A percentile compares a stretch with the other conserved stretches of the same genome.
Conservation (phyloP, 2,113 vertebrate species). For the Sclerurus mexicanus region DNA sequence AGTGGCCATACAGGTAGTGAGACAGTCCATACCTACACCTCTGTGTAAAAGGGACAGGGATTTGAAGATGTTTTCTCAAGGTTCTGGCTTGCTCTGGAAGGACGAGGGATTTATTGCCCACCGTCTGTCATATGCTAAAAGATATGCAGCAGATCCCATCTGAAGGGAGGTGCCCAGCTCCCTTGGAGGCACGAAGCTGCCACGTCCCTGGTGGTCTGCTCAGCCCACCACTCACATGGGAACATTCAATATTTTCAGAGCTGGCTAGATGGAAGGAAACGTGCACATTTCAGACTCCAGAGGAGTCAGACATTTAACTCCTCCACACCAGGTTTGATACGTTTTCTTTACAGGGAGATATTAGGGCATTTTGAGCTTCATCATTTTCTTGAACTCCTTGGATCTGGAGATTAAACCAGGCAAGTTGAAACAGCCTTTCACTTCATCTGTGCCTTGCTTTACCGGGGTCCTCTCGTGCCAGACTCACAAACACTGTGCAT, state of each 20-base stretch:
- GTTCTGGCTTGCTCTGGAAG: neutral
- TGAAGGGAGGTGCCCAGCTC: neutral
- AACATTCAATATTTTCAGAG: accelerated
- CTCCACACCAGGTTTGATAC: neutral
- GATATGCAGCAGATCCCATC: neutral
- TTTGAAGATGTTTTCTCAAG: neutral
- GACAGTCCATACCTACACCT: accelerated
- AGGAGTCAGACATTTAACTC: neutral
- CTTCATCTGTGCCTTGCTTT: neutral
- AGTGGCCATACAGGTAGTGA: accelerated
- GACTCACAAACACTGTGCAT: neutral
- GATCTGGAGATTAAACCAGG: neutral
- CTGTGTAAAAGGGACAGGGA: accelerated
- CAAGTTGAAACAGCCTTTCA: neutral
- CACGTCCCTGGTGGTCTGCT: accelerated
- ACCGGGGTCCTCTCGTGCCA: neutral
- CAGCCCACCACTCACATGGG: neutral
- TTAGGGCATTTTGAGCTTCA: neutral
- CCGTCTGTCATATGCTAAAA: accelerated
- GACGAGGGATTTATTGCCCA: neutral
- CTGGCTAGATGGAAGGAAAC: neutral
- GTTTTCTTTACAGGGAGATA: neutral
- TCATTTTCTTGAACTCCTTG: neutral
- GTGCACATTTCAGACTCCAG: accelerated
- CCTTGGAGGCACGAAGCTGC: neutral